Base-by-base conservation (phyloP, 2,113 vertebrate species). In the Herpetotheres cachinnans region DNA sequence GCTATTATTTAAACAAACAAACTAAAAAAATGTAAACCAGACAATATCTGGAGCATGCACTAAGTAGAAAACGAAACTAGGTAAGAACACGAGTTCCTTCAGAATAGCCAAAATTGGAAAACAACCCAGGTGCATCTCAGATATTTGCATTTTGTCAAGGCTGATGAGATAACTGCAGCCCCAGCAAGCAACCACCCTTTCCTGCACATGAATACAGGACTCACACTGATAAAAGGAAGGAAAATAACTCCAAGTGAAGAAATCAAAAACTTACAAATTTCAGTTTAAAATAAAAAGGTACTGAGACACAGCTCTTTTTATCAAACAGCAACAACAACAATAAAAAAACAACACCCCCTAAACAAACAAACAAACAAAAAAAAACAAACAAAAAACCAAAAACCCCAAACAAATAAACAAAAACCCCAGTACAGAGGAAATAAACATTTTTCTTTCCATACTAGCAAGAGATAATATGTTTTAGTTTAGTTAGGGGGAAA, bases 81-180 rank as follows among this genome's bases (percentile, higher is more conserved):
- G 2, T 26, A n/a, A 29, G 11, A 63, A 19, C 20, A 47, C n/a
- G 3, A 0, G 2, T n/a, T 86, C 9, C 1, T 59, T 50, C 25
- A 81, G 18, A 80, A 47, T 12, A 72, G 7, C 3, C 5, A n/a
- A 44, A 46, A 74, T 27, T 4, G 1, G 6, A 36, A 72, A 58
- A 42, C 4, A n/a, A 40, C 1, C 2, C 6, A 40, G 9, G 4
- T 36, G 17, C 5, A 16, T 71, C 22, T 61, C 22, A 49, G 25
- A 11, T 44, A 5, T 32, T 49, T 42, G 7, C 7, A 22, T 66
- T 85, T 88, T 38, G 1, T 44, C 16, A 40, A 65, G 17, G 13
- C 0, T 32, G 25, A 13, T 49, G 11, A n/a, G 12, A 15, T 50
- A 50, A 36, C 9, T 34, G 15, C 25, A 73, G 21, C 3, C 7